Base-by-base conservation (phyloP, 2,888 invertebrate species). In the Tetranychus truncatus region DNA sequence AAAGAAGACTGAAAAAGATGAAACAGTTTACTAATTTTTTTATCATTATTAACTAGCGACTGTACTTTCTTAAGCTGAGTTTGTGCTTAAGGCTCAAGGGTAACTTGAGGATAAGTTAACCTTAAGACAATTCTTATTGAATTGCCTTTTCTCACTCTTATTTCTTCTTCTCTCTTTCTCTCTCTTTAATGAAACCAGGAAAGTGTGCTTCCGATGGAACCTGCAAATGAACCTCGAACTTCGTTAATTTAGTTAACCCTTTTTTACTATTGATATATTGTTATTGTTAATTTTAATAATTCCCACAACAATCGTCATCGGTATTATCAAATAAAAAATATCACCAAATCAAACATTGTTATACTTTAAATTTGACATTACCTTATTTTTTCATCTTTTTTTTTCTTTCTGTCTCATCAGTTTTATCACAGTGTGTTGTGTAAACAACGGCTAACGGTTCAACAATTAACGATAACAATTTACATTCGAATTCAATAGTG, bases 91-190 rank as follows among this genome's bases (percentile, higher is more conserved):
- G 15, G 55, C 55, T 55, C 55, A 55, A 55, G 55, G 55, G 55
- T 55, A 55, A 55, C 55, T 55, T 55, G 11, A 55, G 55, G 55
- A 55, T 55, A 55, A n/a, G 69, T 69, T 20, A 20, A 69, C 69
- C 34, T 18, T 20, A 69, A n/a, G 69, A 69, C 21, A 69, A 24
- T 55, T 15, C 55, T 55, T 55, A 15, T 55, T 55, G 11, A 6
- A 69, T n/a, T 69, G 11, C n/a, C 69, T 69, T n/a, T 24, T 69
- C 34, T 69, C 69, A 18, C 69, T 18, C 11, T n/a, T 24, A 69
- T 1, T 24, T 69, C n/a, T 9, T 69, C 18, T 24, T n/a, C 18
- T 24, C 3, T 4, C 11, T 69, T 9, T 24, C 34, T 69, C 69
- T 69, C n/a, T n/a, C n/a, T n/a, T 18, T n/a, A 24, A 69, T 9